Conservation (phyloP, 2,113 vertebrate genomes). For the Odontesthes bonariensis region DNA sequence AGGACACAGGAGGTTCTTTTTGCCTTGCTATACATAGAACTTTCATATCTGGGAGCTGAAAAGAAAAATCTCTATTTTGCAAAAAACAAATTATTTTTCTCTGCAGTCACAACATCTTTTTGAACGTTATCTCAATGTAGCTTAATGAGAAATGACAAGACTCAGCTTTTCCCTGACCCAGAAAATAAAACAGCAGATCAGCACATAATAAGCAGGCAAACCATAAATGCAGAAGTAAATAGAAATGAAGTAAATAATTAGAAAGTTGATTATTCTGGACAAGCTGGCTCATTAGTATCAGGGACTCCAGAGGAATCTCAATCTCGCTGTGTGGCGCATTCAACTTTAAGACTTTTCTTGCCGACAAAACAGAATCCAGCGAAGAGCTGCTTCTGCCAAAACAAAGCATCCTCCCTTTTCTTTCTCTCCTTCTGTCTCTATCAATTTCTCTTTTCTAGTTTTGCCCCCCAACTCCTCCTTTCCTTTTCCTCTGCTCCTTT, state of each 20-base stretch:
- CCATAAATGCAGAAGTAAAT: constrained; percentile 58
- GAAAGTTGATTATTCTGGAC: constrained; percentile 73
- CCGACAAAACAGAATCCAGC: constrained; percentile 58
- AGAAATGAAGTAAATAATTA: constrained; percentile 68
- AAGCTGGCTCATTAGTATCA: constrained; percentile 69
- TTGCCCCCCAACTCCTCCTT: constrained; percentile 32
- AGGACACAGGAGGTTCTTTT: not conserved
- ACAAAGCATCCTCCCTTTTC: constrained; percentile 36
- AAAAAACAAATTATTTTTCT: constrained; percentile 17
- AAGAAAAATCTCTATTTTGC: not conserved
- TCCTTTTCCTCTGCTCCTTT: constrained; percentile 38
- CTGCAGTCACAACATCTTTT: constrained; percentile 15
- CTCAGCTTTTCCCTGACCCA: constrained; percentile 73
- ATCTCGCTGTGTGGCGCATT: constrained; percentile 45
- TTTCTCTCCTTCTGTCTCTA: constrained; percentile 41
- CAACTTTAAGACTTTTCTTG: constrained; percentile 63
- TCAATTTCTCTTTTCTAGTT: constrained; percentile 48
- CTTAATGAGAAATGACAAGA: constrained; percentile 65
- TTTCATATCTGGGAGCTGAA: not conserved
- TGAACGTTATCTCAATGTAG: constrained; percentile 37
- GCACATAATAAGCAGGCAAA: constrained; percentile 63
- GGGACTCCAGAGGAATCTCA: constrained; percentile 51
- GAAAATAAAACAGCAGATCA: constrained; percentile 62
- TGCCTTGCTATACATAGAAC: not conserved
- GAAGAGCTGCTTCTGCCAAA: constrained; percentile 54